A percentile compares a stretch with the other conserved stretches of the same genome.
These are phyloP conservation scores for Acropora tenuis DNA, from an alignment of 64 coral and sea anemone genomes.

Conservation along the genomic window DNA sequence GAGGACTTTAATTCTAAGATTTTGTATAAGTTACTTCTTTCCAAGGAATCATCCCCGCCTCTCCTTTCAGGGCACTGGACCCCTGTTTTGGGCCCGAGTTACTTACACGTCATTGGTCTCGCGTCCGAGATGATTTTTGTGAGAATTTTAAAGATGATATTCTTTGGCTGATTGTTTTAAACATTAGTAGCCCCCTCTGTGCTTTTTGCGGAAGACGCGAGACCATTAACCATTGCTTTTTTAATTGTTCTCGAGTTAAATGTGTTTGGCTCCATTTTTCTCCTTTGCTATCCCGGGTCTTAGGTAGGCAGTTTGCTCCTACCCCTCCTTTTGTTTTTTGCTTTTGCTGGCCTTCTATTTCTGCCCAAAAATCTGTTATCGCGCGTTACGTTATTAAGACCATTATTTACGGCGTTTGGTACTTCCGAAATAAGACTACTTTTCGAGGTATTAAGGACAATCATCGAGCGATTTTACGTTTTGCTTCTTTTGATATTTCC, in stretches of 20 bases:
- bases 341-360: background rate
- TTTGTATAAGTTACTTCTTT: background rate
- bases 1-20: background rate
- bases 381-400: no score
- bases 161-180: background rate
- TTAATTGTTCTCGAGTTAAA: background rate
- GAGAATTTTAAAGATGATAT: slow-evolving; percentile 7
- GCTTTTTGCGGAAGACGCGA: background rate
- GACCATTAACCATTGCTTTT: slow-evolving; percentile 33
- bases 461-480: no score
- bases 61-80: no score
- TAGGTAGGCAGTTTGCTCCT: no score
- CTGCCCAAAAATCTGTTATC: no score
- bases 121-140: background rate
- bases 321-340: background rate
- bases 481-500: no score
- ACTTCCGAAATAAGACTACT: no score
- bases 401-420: no score
- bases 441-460: no score
- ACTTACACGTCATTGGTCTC: no score
- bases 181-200: background rate
- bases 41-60: background rate
- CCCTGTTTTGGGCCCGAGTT: no score
- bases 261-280: background rate
- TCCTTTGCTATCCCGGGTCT: background rate